Base-by-base conservation (phyloP, 2,797 vertebrate species). In the Coregonus sp. region DNA sequence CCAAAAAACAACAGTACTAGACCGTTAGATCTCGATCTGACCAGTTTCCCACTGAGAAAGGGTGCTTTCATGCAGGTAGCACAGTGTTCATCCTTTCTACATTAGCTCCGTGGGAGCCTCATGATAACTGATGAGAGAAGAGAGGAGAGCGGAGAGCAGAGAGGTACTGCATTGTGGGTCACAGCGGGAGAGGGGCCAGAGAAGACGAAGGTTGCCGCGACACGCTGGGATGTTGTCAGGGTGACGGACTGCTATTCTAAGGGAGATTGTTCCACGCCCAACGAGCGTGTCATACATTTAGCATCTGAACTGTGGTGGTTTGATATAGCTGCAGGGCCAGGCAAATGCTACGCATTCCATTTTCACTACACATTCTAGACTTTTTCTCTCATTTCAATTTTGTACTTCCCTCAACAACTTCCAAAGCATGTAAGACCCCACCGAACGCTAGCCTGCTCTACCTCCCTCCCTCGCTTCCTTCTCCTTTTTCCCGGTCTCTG, bases 121-220 rank as follows among this genome's bases (percentile, higher is more conserved):
- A 56, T 15, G 78, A 73, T 76, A 84, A 85, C 65, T 81, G 72
- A 77, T 51, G 81, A 85, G 75, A 37, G 18, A 1, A 74, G 81
- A 15, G 47, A 71, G 40, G 70, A 50, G 25, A 25, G 25, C 25
- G 25, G 25, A 25, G 70, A 9, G 70, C 14, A 1, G 79, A 11
- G 69, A 81, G 83, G 78, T 71, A 76, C 82, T 78, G 83, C 81
- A 72, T 72, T 25, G 47, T 84, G 72, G 83, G 82, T 82, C 84
- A 85, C 75, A 7, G 78, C 14, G 72, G 84, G 84, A 6, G 56
- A 14, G 75, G 35, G 31, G 72, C 52, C 52, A 33, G 52, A 16
- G 51, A 37, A 79, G 75, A 84, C 71, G 75, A 78, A 84, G 82
- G 81, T 81, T 78, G 68, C 72, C 0, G n/a, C 73, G 77, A 72